These are phyloP conservation scores for Megaleporinus macrocephalus DNA, from an alignment of 2,113 vertebrate species.

Conservation along the genomic window DNA sequence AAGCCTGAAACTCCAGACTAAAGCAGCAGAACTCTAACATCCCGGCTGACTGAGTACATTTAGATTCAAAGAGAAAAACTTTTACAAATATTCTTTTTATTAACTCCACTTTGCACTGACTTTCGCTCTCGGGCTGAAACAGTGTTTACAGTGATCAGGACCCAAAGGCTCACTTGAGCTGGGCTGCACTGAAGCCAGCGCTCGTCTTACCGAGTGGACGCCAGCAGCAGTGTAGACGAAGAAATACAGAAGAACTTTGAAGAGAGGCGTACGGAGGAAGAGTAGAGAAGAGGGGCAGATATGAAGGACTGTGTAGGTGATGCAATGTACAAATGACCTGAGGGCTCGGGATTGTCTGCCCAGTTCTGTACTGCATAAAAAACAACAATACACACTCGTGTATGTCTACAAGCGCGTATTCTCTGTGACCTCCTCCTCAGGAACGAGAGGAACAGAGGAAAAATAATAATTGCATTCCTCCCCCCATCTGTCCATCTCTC, in stretches of 20 bases:
- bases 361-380: not conserved
- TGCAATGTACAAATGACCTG: conserved; percentile 15
- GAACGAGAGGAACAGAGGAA: conserved; percentile 6
- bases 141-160: no score
- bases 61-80: no score
- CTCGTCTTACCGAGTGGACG: not conserved
- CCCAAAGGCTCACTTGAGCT: not conserved
- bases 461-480: conserved; percentile 39
- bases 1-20: no score
- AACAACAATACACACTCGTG: not conserved
- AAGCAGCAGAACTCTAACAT: no score
- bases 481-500: conserved; percentile 32
- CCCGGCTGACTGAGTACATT: no score
- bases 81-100: no score
- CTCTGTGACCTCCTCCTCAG: conserved; percentile 15
- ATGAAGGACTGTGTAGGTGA: not conserved
- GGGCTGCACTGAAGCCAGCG: not conserved
- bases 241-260: not conserved
- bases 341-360: conserved; percentile 4
- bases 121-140: not conserved
- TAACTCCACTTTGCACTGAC: no score
- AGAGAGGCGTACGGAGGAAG: not conserved
- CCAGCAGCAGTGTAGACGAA: not conserved
- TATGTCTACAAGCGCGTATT: conserved; percentile 1
- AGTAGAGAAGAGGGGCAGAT: not conserved